A percentile compares a stretch with the other conserved stretches of the same genome.
phyloP scores from a whole-genome alignment of 2,888 invertebrate genomes.

The Tanaodytes sp. region DNA sequence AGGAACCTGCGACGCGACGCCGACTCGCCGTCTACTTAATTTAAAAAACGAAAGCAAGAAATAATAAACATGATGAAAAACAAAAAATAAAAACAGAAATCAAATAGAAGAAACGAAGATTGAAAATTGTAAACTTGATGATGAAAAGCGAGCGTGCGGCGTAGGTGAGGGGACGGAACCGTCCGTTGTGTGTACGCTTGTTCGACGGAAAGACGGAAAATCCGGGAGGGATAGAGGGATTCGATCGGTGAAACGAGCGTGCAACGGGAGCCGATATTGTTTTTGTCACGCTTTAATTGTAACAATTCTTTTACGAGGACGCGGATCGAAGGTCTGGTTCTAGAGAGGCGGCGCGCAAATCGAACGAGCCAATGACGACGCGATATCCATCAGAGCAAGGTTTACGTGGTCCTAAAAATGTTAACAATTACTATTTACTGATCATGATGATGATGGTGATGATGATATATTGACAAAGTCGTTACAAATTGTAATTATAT shows the following conservation, averaged over 20 bases:
- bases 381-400: slow-evolving; percentile 72
- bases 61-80: no score
- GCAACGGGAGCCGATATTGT: no score
- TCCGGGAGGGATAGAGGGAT: no score
- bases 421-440: slow-evolving; percentile 49
- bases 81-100: neutral
- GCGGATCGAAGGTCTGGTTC: neutral
- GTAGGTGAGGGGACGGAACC: neutral
- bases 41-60: no score
- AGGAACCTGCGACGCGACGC: neutral
- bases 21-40: slow-evolving; percentile 41
- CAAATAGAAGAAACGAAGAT: neutral
- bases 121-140: no score
- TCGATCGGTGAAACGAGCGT: no score
- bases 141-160: slow-evolving; percentile 1
- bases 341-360: slow-evolving; percentile 37
- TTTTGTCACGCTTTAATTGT: no score
- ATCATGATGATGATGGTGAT: no score
- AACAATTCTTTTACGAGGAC: neutral
- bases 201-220: no score
- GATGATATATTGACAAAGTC: slow-evolving; percentile 62
- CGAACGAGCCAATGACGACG: slow-evolving; percentile 52
- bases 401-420: slow-evolving; percentile 72
- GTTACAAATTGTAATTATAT: slow-evolving; percentile 66
- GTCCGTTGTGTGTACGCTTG: neutral